These are phyloP conservation scores for Epinephelus awoara DNA, from an alignment of 2,797 vertebrate genomes.

Conservation along the genomic window DNA sequence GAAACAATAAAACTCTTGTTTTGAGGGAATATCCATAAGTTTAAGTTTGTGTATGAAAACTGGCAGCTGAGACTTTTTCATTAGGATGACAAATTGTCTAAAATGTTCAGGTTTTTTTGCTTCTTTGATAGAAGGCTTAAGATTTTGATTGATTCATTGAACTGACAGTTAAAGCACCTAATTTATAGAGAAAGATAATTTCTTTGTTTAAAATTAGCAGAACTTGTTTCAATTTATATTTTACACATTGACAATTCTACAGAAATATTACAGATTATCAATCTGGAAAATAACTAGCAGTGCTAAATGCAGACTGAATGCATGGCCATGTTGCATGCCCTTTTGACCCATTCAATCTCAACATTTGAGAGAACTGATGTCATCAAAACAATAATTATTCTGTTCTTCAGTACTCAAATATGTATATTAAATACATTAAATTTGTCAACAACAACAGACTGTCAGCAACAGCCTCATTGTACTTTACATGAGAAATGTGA, in stretches of 20 bases:
- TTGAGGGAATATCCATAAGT: slow-evolving; percentile 12
- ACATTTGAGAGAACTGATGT: background rate
- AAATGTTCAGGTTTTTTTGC: slow-evolving; percentile 14
- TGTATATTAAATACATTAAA: background rate
- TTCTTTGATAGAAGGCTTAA: background rate
- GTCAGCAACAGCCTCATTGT: background rate
- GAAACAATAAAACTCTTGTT: slow-evolving; percentile 26
- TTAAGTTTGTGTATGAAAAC: slow-evolving; percentile 11
- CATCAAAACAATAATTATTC: background rate
- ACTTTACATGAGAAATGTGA: background rate
- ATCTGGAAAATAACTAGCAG: background rate
- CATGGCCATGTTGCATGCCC: too few species aligned
- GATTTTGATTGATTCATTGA: background rate
- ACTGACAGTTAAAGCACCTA: background rate
- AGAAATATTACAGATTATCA: background rate
- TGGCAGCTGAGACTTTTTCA: background rate
- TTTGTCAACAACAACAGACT: background rate
- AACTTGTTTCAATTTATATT: background rate
- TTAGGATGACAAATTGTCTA: background rate
- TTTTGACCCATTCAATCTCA: background rate
- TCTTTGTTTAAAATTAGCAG: background rate
- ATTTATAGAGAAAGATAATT: background rate
- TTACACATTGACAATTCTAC: background rate
- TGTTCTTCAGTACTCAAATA: background rate
- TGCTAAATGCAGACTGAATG: background rate